phyloP scores from a whole-genome alignment of 2,797 vertebrate genomes.

The Gymnopithys bicolor region DNA sequence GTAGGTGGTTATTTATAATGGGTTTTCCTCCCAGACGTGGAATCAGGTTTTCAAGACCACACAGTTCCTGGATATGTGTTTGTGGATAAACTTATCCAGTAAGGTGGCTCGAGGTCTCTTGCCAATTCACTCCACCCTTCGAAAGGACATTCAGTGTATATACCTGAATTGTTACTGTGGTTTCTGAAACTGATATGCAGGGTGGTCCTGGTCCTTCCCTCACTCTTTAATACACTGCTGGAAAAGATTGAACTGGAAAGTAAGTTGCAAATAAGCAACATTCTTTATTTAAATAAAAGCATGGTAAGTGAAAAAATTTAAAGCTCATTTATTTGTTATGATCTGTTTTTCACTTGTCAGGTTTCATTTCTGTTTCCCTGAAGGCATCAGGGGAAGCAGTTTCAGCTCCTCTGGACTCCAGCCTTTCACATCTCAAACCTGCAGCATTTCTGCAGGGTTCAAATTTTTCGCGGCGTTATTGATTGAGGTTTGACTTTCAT shows the following conservation, averaged over 20 bases:
- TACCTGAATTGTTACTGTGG: not conserved
- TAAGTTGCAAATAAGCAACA: not conserved
- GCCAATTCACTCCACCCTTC: not conserved
- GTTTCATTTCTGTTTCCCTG: not conserved
- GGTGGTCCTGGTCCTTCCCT: not conserved
- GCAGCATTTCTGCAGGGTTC: not conserved
- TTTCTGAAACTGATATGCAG: not conserved
- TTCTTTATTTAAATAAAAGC: not conserved
- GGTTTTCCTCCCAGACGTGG: not conserved
- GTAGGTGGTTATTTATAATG: not conserved
- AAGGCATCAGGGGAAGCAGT: not conserved
- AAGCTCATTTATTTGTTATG: not conserved
- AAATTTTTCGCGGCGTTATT: accelerated
- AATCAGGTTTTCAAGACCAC: not conserved
- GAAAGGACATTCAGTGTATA: not conserved
- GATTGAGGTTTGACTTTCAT: not conserved
- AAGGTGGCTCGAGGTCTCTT: not conserved
- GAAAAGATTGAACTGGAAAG: not conserved
- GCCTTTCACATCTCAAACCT: not conserved
- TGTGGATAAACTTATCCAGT: not conserved
- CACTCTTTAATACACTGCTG: not conserved
- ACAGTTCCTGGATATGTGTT: not conserved
- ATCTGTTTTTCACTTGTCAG: not conserved
- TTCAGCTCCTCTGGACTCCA: not conserved
- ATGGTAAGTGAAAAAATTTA: not conserved